Evolutionary conservation across 30 jellyfish, hydroid and myxozoan genomes (phyloP).

Genomic region (Aurelia sp.): DNA sequence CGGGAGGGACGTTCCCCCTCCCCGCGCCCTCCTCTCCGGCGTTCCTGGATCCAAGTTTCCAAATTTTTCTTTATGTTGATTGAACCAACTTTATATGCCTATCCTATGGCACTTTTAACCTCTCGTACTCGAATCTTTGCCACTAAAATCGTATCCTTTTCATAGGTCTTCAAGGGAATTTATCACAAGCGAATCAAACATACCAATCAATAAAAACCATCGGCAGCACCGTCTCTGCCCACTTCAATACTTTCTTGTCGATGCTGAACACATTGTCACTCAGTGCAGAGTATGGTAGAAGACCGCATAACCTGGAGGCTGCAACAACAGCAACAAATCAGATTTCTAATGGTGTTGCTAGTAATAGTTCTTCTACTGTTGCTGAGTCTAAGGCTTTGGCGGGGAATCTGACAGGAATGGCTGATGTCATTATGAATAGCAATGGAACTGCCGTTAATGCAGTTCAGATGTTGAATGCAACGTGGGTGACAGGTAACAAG

Average conservation of each 20-base stretch:
- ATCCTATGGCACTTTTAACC: no score
- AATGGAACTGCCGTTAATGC: conserved; percentile 19
- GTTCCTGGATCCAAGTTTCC: no score
- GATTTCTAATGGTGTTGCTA: conserved; percentile 7
- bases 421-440: neutral
- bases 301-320: conserved; percentile 55
- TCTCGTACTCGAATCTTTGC: no score
- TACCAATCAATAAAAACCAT: conserved; percentile 10
- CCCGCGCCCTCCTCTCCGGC: no score
- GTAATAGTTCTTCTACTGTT: neutral
- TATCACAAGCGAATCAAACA: conserved; percentile 39
- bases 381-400: conserved; percentile 18
- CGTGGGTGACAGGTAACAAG: conserved; percentile 29
- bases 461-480: neutral
- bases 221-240: conserved; percentile 40
- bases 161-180: conserved; percentile 38
- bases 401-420: conserved; percentile 25
- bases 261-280: conserved; percentile 32
- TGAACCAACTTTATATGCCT: no score
- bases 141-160: neutral
- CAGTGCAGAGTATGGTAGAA: conserved; percentile 36
- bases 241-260: conserved; percentile 28
- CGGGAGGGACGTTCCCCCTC: no score
- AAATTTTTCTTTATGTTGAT: no score
- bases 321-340: neutral